phyloP scores from a whole-genome alignment of 2,888 invertebrate species.

The Nomada fabriciana region DNA sequence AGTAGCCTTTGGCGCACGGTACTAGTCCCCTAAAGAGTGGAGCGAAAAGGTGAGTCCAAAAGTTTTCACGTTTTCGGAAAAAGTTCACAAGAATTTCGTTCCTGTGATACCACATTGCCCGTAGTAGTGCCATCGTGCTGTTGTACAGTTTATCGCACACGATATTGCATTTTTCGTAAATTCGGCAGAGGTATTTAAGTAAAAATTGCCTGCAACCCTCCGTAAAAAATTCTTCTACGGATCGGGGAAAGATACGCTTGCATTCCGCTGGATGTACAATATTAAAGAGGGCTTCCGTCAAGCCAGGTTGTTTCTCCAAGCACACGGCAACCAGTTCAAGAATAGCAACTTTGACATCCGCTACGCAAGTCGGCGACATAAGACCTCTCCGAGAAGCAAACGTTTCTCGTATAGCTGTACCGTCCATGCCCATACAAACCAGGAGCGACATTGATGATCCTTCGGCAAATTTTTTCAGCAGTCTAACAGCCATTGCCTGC shows the following conservation, averaged over 20 bases:
- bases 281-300: constrained; percentile 83
- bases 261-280: constrained; percentile 83
- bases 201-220: constrained; percentile 82
- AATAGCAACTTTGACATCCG: constrained; percentile 84
- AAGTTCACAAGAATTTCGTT: constrained; percentile 83
- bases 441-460: constrained; percentile 87
- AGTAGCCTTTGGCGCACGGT: constrained; percentile 78
- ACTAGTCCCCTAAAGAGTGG: constrained; percentile 80
- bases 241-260: constrained; percentile 81
- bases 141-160: constrained; percentile 81
- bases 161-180: constrained; percentile 80
- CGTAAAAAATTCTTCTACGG: constrained; percentile 81
- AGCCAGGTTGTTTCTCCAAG: constrained; percentile 84
- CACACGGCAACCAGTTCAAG: constrained; percentile 84
- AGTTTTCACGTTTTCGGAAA: constrained; percentile 81
- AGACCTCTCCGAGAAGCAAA: constrained; percentile 85
- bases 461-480: constrained; percentile 86
- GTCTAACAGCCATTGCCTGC: constrained; percentile 86
- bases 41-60: constrained; percentile 82
- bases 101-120: constrained; percentile 83
- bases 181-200: constrained; percentile 79
- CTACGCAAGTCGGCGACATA: constrained; percentile 85
- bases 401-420: constrained; percentile 86
- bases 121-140: constrained; percentile 82
- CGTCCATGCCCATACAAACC: constrained; percentile 87